These are phyloP conservation scores for Pheucticus melanocephalus DNA, from an alignment of 2,113 vertebrate genomes.

Conservation along the genomic window DNA sequence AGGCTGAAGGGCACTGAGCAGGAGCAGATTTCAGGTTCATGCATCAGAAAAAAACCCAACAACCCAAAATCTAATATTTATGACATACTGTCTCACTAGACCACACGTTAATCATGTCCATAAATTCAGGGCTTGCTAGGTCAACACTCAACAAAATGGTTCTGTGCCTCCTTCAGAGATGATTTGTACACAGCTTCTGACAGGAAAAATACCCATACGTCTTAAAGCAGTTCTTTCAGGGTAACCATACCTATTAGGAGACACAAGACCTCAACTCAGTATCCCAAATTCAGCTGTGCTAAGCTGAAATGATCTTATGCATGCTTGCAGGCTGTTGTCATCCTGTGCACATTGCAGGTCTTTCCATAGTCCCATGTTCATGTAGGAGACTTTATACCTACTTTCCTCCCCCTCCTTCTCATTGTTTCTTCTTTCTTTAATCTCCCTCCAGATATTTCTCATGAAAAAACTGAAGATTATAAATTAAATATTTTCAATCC, in stretches of 20 bases:
- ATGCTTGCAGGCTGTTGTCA: neutral
- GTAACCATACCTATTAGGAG: neutral
- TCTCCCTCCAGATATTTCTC: neutral
- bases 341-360: neutral
- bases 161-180: neutral
- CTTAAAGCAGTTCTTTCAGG: neutral
- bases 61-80: neutral
- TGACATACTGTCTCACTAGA: neutral
- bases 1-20: neutral
- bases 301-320: neutral
- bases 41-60: neutral
- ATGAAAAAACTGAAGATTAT: neutral
- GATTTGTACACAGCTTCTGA: neutral
- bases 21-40: neutral
- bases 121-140: neutral
- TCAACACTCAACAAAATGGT: neutral
- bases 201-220: neutral
- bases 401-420: rapidly evolving
- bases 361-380: neutral
- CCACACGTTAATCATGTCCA: rapidly evolving
- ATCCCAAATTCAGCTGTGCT: neutral
- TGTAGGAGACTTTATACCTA: neutral
- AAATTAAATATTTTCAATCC: neutral
- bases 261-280: neutral
- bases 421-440: neutral